phyloP scores from a whole-genome alignment of 2,797 vertebrate species.

The Acipenser oxyrinchus region DNA sequence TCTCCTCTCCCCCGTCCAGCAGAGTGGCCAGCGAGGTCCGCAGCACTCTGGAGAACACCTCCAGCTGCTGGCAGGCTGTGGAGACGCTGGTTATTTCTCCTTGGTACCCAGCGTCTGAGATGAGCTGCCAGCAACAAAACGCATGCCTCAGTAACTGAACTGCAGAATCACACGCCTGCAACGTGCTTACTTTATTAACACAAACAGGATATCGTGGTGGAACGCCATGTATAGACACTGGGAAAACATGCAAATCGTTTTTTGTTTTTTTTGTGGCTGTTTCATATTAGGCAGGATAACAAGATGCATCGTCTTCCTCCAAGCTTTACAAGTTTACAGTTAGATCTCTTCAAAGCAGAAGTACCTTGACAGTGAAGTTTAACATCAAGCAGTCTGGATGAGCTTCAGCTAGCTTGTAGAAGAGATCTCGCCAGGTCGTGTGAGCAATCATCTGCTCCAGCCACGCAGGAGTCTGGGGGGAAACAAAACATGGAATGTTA shows the following conservation, averaged over 20 bases:
- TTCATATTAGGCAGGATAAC: no score
- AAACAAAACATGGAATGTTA: slow-evolving; percentile 8
- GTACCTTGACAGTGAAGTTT: slow-evolving; percentile 96
- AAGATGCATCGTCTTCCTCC: no score
- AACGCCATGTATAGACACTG: no score
- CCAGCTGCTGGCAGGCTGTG: slow-evolving; percentile 92
- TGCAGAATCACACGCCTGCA: no score
- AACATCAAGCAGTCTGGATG: slow-evolving; percentile 97
- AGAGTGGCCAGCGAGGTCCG: slow-evolving; percentile 89
- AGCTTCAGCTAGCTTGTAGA: slow-evolving; percentile 94
- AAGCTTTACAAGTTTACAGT: no score
- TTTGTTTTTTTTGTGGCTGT: no score
- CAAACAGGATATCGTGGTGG: no score
- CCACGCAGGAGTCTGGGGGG: slow-evolving; percentile 88
- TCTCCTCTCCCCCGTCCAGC: slow-evolving; percentile 93
- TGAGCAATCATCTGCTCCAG: slow-evolving; percentile 98
- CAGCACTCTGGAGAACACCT: slow-evolving; percentile 91
- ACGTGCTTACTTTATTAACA: no score
- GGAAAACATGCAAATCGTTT: no score
- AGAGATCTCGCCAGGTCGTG: slow-evolving; percentile 95
- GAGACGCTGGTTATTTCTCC: slow-evolving; percentile 97
- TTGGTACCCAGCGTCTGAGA: slow-evolving; percentile 95
- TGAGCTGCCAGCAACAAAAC: slow-evolving; percentile 63
- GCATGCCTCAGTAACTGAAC: no score
- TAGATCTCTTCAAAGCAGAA: neutral